Base-by-base conservation (phyloP, 2,888 invertebrate genomes). In the Odontocolon sp. region DNA sequence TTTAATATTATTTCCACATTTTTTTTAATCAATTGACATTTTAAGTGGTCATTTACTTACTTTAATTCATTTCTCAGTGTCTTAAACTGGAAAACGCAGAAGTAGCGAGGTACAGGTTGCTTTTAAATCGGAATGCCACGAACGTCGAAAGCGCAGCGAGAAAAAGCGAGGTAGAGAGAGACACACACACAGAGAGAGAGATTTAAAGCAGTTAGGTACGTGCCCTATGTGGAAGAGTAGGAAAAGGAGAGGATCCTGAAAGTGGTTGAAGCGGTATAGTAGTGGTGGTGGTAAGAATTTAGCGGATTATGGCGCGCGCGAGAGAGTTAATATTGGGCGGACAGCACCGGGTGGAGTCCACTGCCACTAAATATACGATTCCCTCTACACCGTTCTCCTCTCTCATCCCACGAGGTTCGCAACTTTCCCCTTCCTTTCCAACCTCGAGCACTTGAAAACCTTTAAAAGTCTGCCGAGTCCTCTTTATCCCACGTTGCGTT, bases 291-390 rank as follows among this genome's bases (percentile, higher is more conserved):
- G 83, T 84, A 84, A 85, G 84, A 87, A 87, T 87, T 88, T 86
- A 87, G 83, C 87, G 87, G 87, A 87, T 87, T 88, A 88, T 85
- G 83, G 84, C 83, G 81, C 84, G 21, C 47, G 52, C 26, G 42
- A 18, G 70, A 64, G 84, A 87, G 87, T 87, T 87, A 87, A 88
- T 88, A 87, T 87, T 86, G 87, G 87, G 85, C 85, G 87, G 87
- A 87, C 87, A 85, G 84, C 31, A 47, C 61, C 82, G 82, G 86
- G 86, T 84, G 84, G 84, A 84, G 84, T 83, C 83, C 86, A 81
- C 83, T 82, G 81, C 81, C 78, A 82, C 85, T 84, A 87, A 87
- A 86, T 84, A 86, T 87, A 83, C 82, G 80, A 81, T 68, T 80
- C 72, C 82, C 79, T 77, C 77, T n/a, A 26, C 54, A 57, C 31